Base-by-base conservation (phyloP, 2,797 vertebrate species). In the Enteromius anoplus region DNA sequence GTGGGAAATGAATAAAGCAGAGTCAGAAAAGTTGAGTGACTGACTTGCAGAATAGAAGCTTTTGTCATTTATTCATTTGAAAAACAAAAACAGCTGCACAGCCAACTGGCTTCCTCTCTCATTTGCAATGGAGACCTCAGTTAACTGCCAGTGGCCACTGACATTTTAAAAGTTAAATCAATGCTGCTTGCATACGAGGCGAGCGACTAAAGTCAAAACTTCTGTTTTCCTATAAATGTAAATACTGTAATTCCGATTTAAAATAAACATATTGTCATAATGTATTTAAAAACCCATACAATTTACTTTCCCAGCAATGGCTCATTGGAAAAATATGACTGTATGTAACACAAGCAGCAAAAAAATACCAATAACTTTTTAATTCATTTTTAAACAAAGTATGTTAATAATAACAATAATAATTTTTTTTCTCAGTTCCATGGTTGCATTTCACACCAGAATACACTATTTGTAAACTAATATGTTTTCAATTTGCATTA, bases 61-160 rank as follows among this genome's bases (percentile, higher is more conserved):
- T 94, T 93, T 92, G 92, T 92, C 91, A 91, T 94, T 86, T 92
- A 92, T 93, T 93, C 89, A 93, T 92, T 92, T 92, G 91, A 93
- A 94, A 93, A 93, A 93, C 89, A 93, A 91, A 93, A 91, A 87
- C 80, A 70, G 70, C 84, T 81, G 51, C 55, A 78, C 58, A 73
- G 66, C 85, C 91, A 90, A 83, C 89, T 88, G 89, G 89, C 88
- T 87, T 89, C 85, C 85, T 85, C 19, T 80, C 85, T 91, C 85
- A 94, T 93, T 93, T 93, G 92, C 92, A 60, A 93, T 92, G 86
- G 89, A 92, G 90, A 7, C 21, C n/a, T 19, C 14, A 26, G 14
- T 26, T 49, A 66, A 78, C 42, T 49, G 26, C 45, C 42, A 65
- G 21, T 17, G 62, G 47, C 8, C 37, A 26, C 55, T 14, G 49